These are phyloP conservation scores for Xiphorhynchus elegans DNA, from an alignment of 2,113 vertebrate species.

Conservation along the genomic window DNA sequence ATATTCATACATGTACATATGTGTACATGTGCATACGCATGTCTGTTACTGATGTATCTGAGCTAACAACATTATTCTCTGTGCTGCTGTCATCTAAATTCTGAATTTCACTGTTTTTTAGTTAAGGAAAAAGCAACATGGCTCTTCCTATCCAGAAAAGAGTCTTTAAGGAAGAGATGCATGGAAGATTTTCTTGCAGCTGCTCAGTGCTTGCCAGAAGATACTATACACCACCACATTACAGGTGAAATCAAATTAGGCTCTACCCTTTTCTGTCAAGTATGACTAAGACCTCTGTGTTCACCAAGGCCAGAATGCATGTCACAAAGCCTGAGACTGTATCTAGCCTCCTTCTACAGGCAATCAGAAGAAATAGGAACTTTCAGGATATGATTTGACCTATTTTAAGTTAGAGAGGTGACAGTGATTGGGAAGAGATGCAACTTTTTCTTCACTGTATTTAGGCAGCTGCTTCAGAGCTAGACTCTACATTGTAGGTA, in stretches of 20 bases:
- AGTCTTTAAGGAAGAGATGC: slow-evolving; percentile 75
- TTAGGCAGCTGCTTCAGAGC: not conserved
- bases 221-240: slow-evolving; percentile 53
- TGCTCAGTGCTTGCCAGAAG: slow-evolving; percentile 68
- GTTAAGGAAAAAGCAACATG: slow-evolving; percentile 69
- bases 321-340: not conserved
- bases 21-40: too few relatives aligned
- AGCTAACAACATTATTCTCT: not conserved
- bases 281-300: fast-evolving
- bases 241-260: slow-evolving; percentile 63
- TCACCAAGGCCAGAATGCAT: not conserved
- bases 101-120: slow-evolving; percentile 4
- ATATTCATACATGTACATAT: not conserved
- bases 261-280: not conserved
- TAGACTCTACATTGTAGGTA: not conserved
- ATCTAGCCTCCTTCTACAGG: not conserved
- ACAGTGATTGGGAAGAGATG: not conserved
- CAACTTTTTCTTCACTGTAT: not conserved
- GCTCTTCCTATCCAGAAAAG: slow-evolving; percentile 78
- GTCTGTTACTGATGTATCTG: not conserved
- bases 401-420: not conserved
- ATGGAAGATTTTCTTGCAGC: slow-evolving; percentile 58
- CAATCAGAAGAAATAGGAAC: not conserved
- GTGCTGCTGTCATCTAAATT: not conserved
- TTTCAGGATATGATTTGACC: not conserved